Percentiles rank a stretch among this genome's conserved stretches.
phyloP scores from a whole-genome alignment of 2,797 vertebrate genomes.

The Galago senegalensis region DNA sequence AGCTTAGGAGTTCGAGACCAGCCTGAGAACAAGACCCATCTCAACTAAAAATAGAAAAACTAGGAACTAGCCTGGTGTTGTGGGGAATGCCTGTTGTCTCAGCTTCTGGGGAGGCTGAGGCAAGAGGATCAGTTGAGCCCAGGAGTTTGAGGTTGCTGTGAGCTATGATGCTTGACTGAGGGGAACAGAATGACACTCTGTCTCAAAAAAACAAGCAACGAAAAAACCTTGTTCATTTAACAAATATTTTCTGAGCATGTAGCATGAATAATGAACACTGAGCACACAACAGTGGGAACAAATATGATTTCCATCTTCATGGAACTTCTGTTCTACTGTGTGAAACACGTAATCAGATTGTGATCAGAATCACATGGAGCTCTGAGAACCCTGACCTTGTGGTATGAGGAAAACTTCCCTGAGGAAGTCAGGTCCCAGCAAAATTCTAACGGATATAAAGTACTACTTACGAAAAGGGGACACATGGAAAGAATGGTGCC shows the following conservation, averaged over 20 bases:
- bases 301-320: neutral
- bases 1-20: too few species aligned
- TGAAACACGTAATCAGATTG: conserved; percentile 7
- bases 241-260: conserved; percentile 47
- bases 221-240: conserved; percentile 10
- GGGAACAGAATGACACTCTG: too few species aligned
- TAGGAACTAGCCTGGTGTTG: too few species aligned
- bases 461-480: neutral
- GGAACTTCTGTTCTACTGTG: neutral
- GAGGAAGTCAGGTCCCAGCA: conserved; percentile 5
- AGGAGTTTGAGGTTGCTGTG: too few species aligned
- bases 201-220: too few species aligned
- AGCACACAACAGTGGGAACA: neutral
- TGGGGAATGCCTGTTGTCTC: too few species aligned
- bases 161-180: too few species aligned
- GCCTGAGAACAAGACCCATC: too few species aligned
- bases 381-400: neutral
- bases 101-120: too few species aligned
- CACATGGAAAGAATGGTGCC: neutral
- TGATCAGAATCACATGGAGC: neutral
- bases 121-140: too few species aligned
- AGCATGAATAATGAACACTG: conserved; percentile 8
- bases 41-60: too few species aligned
- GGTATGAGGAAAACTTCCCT: neutral
- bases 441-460: conserved; percentile 34